Evolutionary conservation across 2,797 vertebrate species (phyloP), one percentile per base, ranked within the genome.

Genomic region (Hydrocynus forskahlii): DNA sequence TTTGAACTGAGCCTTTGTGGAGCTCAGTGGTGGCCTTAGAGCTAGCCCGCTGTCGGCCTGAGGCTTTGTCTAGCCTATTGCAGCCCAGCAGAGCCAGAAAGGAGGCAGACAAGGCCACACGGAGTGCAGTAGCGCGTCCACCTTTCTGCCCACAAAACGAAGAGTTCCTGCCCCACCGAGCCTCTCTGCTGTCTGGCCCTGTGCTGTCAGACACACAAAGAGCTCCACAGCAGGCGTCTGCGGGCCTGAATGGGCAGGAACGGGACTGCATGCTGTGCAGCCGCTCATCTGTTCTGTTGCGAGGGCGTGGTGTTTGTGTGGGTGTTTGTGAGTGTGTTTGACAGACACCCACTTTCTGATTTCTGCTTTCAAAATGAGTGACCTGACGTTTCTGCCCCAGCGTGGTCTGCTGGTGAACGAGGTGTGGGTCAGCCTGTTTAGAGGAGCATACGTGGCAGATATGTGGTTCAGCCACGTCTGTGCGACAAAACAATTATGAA

Each of bases 301-400:
- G 75, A 75, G 85, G 79, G 83, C 84, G 69, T 79, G 79, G 25
- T 73, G 54, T 77, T 4, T 72, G 62, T 62, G 68, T 85, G 83
- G 81, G 80, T 72, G 67, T 84, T 76, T 78, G 35, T 35, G 35
- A 29, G 29, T 29, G 84, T 45, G 43, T 45, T 1, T 45, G 6
- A 79, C 64, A 25, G 66, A 62, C 35, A 57, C 13, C 70, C 55
- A n/a, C 40, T 29, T 67, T 78, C 25, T 64, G 29, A 25, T 64
- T 50, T 16, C 23, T 66, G 75, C 25, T 35, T 52, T 76, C 23
- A 64, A 19, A 23, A 16, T 35, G 38, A 74, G 59, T 43, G 54
- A 2, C 40, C 40, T 48, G 68, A 8, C 14, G 23, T 68, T 72
- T 59, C 38, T 29, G 59, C 23, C 35, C 23, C 75, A 23, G 72